Percentiles rank a stretch among this genome's conserved stretches.
phyloP scores from a whole-genome alignment of 2,888 invertebrate genomes.

The Diplolepis rosae region DNA sequence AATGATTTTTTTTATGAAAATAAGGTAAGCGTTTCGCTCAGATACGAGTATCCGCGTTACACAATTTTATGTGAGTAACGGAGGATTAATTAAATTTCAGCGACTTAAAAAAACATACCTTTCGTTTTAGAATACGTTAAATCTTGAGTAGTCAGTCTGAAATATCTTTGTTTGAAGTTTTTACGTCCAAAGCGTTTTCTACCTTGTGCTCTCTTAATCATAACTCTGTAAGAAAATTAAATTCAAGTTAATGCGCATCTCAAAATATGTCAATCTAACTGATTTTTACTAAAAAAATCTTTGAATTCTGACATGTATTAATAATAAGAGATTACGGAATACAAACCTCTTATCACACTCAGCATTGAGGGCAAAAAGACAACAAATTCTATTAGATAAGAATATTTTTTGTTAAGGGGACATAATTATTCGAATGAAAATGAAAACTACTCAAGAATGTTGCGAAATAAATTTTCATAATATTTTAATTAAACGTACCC shows the following conservation, averaged over 20 bases:
- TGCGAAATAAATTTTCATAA: slow-evolving; percentile 9
- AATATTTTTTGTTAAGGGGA: slow-evolving; percentile 32
- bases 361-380: slow-evolving; percentile 68
- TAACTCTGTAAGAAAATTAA: slow-evolving; percentile 78
- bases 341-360: slow-evolving; percentile 71
- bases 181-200: slow-evolving; percentile 85
- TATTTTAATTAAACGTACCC: slow-evolving; percentile 80
- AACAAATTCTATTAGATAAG: slow-evolving; percentile 67
- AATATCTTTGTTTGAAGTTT: slow-evolving; percentile 90
- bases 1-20: no score
- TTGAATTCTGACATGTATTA: no score
- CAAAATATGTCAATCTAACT: no score
- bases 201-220: slow-evolving; percentile 93
- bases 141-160: slow-evolving; percentile 88
- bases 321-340: no score
- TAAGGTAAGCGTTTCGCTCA: no score
- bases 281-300: neutral
- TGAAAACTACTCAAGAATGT: neutral
- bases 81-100: no score
- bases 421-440: neutral
- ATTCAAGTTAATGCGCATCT: neutral
- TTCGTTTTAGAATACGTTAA: slow-evolving; percentile 81
- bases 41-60: no score
- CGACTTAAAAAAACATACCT: slow-evolving; percentile 70
- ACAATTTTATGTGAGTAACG: no score